These are phyloP conservation scores for Ectropis crepuscularia DNA, from an alignment of 2,888 invertebrate species.

Conservation along the genomic window DNA sequence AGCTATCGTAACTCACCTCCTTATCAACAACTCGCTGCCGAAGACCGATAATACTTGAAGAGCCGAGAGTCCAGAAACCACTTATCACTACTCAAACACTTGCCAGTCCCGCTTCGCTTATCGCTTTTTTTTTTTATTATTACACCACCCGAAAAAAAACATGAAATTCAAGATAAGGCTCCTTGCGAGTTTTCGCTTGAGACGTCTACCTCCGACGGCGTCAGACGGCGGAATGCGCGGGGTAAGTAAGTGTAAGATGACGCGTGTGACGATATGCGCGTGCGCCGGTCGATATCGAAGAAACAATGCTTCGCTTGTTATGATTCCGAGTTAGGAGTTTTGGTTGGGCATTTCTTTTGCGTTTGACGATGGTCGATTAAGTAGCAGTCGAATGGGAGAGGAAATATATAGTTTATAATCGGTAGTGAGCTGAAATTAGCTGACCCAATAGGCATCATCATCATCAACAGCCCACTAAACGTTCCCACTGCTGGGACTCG, in stretches of 20 bases:
- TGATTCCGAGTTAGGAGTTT: conserved; percentile 31
- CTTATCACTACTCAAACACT: conserved; percentile 74
- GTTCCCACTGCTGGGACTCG: too few relatives aligned
- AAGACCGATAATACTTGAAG: conserved; percentile 62
- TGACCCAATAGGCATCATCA: too few relatives aligned
- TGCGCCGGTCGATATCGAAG: conserved; percentile 49
- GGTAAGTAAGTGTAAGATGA: conserved; percentile 42
- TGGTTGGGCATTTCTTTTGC: conserved; percentile 16
- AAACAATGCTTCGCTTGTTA: conserved; percentile 34
- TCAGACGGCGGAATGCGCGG: conserved; percentile 65
- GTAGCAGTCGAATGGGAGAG: neutral
- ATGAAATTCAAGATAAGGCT: conserved; percentile 59
- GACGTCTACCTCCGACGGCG: conserved; percentile 59
- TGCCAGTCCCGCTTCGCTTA: conserved; percentile 49
- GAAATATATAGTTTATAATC: neutral
- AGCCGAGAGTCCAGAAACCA: conserved; percentile 62
- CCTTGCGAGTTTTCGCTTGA: conserved; percentile 30
- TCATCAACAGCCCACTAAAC: too few relatives aligned
- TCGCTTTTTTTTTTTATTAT: conserved; percentile 70
- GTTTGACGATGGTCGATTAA: neutral
- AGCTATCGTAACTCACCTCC: conserved; percentile 81
- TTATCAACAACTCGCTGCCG: conserved; percentile 73
- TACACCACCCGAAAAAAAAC: conserved; percentile 61
- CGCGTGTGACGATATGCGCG: conserved; percentile 62
- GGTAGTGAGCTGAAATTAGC: too few relatives aligned